Base-by-base conservation (phyloP, 2,113 vertebrate genomes). In the Notothenia rossii region DNA sequence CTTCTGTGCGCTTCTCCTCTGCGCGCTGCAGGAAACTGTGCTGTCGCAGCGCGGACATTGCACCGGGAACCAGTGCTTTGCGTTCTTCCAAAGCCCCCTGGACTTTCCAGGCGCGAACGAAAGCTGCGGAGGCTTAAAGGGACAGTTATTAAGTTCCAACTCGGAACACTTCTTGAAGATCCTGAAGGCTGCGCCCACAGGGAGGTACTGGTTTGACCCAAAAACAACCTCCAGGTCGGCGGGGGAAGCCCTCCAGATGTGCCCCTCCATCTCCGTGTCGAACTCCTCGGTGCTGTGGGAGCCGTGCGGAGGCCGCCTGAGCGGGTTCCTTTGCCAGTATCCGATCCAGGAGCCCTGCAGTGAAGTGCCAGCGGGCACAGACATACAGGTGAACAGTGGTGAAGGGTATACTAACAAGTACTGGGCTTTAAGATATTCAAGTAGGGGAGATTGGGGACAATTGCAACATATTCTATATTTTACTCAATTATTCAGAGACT, bases 241-340 rank as follows among this genome's bases (percentile, higher is more conserved):
- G 2, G 59, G 7, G 12, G 40, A 43, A 10, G 33, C 3, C 18
- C 5, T 4, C 25, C n/a, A 5, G 2, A 20, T 10, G 46, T 90
- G 85, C 61, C 0, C 46, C 13, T 54, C 33, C 12, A 40, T 85
- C 9, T 78, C 71, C 11, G 11, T 71, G 67, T 3, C 33, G 43
- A 2, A 25, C 11, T 0, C 7, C 7, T 12, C 11, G 12, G 4
- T 51, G 61, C 0, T 0, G 7, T 6, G 0, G 48, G 7, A 14
- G 43, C 56, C 29, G 48, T 91, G 87, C 68, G 0, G 0, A 0
- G 1, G 54, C 4, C 5, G 13, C 2, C 56, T 86, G 29, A 9
- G 48, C 5, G 93, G 92, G 0, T 79, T 78, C 48, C 7, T 93
- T 13, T 94, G 91, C 68, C 43, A 66, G 2, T 81, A 33, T 1